Evolutionary conservation across 1,140 invertebrate genomes (phyloP).

Genomic region (Sarcophaga peregrina): DNA sequence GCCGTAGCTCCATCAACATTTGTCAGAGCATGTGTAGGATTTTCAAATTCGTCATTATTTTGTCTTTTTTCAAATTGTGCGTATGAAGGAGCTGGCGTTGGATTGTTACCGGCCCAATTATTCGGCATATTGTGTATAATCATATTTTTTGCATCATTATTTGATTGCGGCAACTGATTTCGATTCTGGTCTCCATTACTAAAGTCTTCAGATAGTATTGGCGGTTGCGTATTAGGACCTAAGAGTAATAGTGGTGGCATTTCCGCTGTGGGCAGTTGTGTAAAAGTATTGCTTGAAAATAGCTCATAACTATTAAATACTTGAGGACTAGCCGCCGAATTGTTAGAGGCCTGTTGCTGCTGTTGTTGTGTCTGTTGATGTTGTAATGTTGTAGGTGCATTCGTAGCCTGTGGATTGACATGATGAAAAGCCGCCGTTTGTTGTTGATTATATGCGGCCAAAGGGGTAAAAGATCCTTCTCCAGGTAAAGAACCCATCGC

Average conservation of each 20-base stretch:
- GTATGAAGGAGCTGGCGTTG: constrained; percentile 80
- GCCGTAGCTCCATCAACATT: too few species aligned
- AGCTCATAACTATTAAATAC: constrained; percentile 56
- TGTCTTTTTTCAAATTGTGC: constrained; percentile 76
- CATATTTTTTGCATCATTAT: constrained; percentile 53
- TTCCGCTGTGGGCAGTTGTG: constrained; percentile 54
- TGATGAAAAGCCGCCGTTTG: constrained; percentile 37
- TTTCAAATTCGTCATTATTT: constrained; percentile 42
- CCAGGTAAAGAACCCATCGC: background rate
- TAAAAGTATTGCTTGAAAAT: constrained; percentile 58
- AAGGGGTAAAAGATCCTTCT: constrained; percentile 45
- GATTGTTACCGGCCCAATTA: constrained; percentile 81
- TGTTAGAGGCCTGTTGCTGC: constrained; percentile 36
- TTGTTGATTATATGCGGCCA: constrained; percentile 18
- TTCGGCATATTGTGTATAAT: constrained; percentile 80
- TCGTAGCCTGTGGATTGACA: constrained; percentile 24
- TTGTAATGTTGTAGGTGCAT: background rate
- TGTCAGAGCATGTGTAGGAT: constrained; percentile 9
- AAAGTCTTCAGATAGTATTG: constrained; percentile 41
- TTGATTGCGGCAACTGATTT: constrained; percentile 31
- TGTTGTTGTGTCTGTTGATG: constrained; percentile 44
- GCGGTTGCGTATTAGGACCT: constrained; percentile 45
- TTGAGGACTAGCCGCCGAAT: constrained; percentile 42
- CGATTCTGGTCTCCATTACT: constrained; percentile 45
- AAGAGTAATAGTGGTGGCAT: constrained; percentile 48